A percentile compares a stretch with the other conserved stretches of the same genome.
Evolutionary conservation across 2,113 vertebrate species (phyloP).

Genomic region (Channa maculata): DNA sequence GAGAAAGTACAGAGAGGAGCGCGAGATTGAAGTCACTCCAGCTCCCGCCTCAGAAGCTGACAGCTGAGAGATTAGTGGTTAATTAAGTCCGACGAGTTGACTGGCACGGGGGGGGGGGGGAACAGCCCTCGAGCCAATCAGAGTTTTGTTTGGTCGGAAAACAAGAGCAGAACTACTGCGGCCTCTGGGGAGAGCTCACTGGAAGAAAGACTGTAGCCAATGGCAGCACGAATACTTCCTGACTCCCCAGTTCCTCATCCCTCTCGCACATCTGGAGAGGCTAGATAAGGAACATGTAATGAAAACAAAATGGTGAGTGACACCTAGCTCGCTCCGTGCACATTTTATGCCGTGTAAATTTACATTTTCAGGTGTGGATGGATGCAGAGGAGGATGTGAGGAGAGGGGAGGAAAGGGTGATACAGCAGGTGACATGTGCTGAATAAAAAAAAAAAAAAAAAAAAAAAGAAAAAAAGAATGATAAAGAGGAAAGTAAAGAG

Average conservation of each 20-base stretch:
- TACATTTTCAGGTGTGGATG: constrained; percentile 36
- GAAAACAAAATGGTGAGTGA: constrained; percentile 64
- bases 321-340: constrained; percentile 24
- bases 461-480: neutral
- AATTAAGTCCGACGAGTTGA: constrained; percentile 73
- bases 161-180: constrained; percentile 39
- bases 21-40: constrained; percentile 72
- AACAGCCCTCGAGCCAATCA: constrained; percentile 69
- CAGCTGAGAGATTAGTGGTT: constrained; percentile 77
- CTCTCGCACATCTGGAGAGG: constrained; percentile 55
- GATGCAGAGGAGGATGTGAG: neutral
- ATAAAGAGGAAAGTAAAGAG: constrained; percentile 3
- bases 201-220: constrained; percentile 46
- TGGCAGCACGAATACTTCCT: constrained; percentile 48
- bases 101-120: constrained; percentile 46
- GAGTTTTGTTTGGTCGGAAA: constrained; percentile 40
- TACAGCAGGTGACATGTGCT: neutral
- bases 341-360: constrained; percentile 48
- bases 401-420: constrained; percentile 1
- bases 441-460: constrained; percentile 6
- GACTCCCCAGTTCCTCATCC: constrained; percentile 46
- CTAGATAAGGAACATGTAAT: constrained; percentile 59
- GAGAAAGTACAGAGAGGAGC: constrained; percentile 50
- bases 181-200: constrained; percentile 50
- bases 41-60: constrained; percentile 71